A percentile compares a stretch with the other conserved stretches of the same genome.
Evolutionary conservation across 2,888 invertebrate species (phyloP).

Genomic region (Diarsia brunnea): DNA sequence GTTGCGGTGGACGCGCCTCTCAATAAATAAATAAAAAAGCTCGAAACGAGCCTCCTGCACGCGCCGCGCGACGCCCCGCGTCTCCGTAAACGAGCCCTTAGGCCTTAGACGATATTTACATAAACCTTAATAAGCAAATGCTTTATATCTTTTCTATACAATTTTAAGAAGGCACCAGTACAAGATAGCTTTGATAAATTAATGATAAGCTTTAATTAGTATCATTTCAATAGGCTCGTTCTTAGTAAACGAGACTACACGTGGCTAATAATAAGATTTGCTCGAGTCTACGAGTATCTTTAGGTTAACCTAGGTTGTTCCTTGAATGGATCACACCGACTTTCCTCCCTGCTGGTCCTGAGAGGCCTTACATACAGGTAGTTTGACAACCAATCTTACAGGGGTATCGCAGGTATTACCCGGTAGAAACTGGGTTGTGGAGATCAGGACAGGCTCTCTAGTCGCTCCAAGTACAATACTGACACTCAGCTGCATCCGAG

Average conservation of each 20-base stretch:
- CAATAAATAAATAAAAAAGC: too few species aligned
- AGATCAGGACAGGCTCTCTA: neutral
- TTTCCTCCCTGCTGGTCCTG: neutral
- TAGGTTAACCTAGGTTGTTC: neutral
- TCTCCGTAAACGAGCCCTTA: too few species aligned
- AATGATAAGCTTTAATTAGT: slow-evolving; percentile 1
- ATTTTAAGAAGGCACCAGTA: neutral
- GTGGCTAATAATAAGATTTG: neutral
- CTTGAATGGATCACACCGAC: neutral
- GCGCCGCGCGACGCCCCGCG: too few species aligned
- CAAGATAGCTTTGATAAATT: neutral
- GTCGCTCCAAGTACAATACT: neutral
- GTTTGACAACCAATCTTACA: neutral
- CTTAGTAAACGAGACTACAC: neutral
- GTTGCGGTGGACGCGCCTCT: too few species aligned
- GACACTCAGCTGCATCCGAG: neutral
- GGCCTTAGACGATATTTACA: slow-evolving; percentile 26
- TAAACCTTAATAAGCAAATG: slow-evolving; percentile 32
- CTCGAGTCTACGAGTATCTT: neutral
- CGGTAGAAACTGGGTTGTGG: neutral
- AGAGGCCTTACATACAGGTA: too few species aligned
- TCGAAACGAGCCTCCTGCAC: too few species aligned
- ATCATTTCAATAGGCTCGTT: neutral
- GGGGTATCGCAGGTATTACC: neutral
- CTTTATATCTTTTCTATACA: slow-evolving; percentile 11